A percentile compares a stretch with the other conserved stretches of the same genome.
These are phyloP conservation scores for Coryphaenoides rupestris DNA, from an alignment of 2,113 vertebrate species.

Conservation along the genomic window DNA sequence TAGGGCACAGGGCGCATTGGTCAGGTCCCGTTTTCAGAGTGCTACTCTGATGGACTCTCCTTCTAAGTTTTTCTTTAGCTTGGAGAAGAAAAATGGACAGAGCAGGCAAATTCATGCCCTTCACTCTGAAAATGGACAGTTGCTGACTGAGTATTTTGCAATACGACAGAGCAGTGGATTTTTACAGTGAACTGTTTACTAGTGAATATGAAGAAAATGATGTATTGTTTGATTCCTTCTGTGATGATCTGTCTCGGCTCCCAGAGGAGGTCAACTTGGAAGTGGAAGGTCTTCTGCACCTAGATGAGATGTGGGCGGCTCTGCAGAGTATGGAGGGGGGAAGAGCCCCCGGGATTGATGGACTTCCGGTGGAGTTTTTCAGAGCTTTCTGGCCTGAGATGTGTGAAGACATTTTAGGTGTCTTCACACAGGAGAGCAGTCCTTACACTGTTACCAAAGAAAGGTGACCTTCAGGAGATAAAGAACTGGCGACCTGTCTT, in stretches of 20 bases:
- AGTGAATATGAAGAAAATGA: neutral
- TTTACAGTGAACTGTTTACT: neutral
- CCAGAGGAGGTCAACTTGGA: too few relatives aligned
- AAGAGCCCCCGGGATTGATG: constrained; percentile 1
- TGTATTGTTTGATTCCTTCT: neutral
- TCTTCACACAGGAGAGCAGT: neutral
- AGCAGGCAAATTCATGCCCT: neutral
- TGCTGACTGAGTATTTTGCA: neutral
- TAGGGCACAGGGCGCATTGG: neutral
- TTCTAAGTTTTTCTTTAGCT: neutral
- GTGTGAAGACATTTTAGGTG: neutral
- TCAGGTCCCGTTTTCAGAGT: neutral
- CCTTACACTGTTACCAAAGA: neutral
- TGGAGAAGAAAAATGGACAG: neutral
- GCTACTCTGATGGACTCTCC: neutral
- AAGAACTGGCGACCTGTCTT: neutral
- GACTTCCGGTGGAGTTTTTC: neutral
- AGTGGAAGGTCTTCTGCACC: too few relatives aligned
- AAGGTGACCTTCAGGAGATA: neutral
- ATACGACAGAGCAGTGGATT: neutral
- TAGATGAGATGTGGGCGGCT: too few relatives aligned
- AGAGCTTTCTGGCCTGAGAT: neutral
- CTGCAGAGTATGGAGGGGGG: neutral
- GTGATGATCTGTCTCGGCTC: too few relatives aligned
- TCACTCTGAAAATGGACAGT: neutral